Percentiles rank a stretch among this genome's conserved stretches.
Conservation (phyloP, 2,797 vertebrate species). For the Furcifer pardalis region DNA sequence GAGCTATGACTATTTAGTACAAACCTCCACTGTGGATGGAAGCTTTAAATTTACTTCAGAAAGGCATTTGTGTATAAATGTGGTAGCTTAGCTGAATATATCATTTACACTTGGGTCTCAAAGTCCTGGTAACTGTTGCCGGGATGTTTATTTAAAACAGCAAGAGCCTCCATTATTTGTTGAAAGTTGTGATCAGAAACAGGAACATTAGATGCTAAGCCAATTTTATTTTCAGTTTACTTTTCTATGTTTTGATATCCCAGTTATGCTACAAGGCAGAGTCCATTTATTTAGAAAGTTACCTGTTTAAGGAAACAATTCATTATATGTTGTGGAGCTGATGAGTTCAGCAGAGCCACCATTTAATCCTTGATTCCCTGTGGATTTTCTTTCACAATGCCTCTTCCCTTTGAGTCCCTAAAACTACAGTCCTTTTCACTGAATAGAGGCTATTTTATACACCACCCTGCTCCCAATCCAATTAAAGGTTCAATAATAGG, state of each 20-base stretch:
- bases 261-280: slow-evolving; percentile 52
- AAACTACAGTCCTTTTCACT: slow-evolving; percentile 84
- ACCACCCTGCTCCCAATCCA: slow-evolving; percentile 91
- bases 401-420: slow-evolving; percentile 83
- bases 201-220: slow-evolving; percentile 29
- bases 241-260: slow-evolving; percentile 53
- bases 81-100: slow-evolving; percentile 13
- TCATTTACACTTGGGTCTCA: slow-evolving; percentile 18
- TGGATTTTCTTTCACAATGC: slow-evolving; percentile 85
- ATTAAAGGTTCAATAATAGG: slow-evolving; percentile 96
- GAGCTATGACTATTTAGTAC: not conserved
- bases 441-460: slow-evolving; percentile 91
- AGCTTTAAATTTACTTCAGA: not conserved
- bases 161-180: slow-evolving; percentile 32
- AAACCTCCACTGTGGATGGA: not conserved
- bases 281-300: slow-evolving; percentile 77
- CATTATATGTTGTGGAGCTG: slow-evolving; percentile 78
- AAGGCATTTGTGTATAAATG: slow-evolving; percentile 1
- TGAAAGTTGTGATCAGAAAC: slow-evolving; percentile 22
- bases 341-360: slow-evolving; percentile 85
- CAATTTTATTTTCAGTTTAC: slow-evolving; percentile 63
- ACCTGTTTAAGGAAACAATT: slow-evolving; percentile 83
- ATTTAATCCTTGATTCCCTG: slow-evolving; percentile 84
- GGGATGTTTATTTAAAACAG: slow-evolving; percentile 21
- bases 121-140: not conserved